These are phyloP conservation scores for Macropodus opercularis DNA, from an alignment of 2,797 vertebrate genomes.

Conservation along the genomic window DNA sequence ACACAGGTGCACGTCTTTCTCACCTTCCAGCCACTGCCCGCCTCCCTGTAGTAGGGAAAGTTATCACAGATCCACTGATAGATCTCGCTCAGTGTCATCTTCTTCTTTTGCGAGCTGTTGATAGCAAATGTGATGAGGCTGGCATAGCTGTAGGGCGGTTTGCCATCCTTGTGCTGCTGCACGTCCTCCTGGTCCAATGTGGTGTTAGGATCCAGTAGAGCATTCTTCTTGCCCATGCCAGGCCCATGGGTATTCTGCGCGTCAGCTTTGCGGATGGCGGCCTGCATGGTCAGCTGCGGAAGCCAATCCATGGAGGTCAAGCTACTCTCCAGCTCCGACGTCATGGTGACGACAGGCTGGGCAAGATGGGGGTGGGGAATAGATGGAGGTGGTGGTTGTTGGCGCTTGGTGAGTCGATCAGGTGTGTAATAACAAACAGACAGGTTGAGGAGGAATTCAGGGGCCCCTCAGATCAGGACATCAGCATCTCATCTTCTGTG, in stretches of 20 bases:
- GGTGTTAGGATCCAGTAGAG: slow-evolving; percentile 90
- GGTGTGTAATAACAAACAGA: slow-evolving; percentile 48
- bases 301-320: slow-evolving; percentile 96
- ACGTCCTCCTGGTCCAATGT: slow-evolving; percentile 94
- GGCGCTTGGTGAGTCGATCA: slow-evolving; percentile 41
- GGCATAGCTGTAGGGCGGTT: slow-evolving; percentile 94
- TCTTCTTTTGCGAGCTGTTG: slow-evolving; percentile 96
- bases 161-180: slow-evolving; percentile 93
- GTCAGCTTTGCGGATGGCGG: slow-evolving; percentile 91
- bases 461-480: slow-evolving; percentile 68
- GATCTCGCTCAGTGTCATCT: slow-evolving; percentile 93
- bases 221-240: slow-evolving; percentile 89
- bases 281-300: slow-evolving; percentile 93
- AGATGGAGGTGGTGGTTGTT: slow-evolving; percentile 47
- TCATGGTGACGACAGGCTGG: slow-evolving; percentile 85
- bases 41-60: slow-evolving; percentile 90
- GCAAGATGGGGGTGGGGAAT: slow-evolving; percentile 63
- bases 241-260: slow-evolving; percentile 87
- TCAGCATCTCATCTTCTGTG: slow-evolving; percentile 59
- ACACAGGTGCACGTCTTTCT: slow-evolving; percentile 34
- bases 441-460: slow-evolving; percentile 47
- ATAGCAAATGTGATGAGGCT: slow-evolving; percentile 95
- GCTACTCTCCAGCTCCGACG: slow-evolving; percentile 95
- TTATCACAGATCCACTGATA: slow-evolving; percentile 94
- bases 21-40: slow-evolving; percentile 91